phyloP scores from a whole-genome alignment of 1,140 invertebrate genomes.

The Leptonema lineaticorne region DNA sequence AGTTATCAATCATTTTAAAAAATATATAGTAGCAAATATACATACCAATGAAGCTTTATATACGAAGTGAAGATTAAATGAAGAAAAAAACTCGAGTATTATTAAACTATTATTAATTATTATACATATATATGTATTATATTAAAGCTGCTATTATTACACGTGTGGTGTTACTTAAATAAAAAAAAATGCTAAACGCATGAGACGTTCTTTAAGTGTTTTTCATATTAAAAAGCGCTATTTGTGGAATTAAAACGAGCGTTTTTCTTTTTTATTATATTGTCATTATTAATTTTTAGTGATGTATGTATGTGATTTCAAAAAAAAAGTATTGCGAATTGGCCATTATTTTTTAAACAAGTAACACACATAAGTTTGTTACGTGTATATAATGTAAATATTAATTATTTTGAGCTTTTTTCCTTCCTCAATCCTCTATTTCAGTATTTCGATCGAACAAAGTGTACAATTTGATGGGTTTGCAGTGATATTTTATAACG shows the following conservation, averaged over 20 bases:
- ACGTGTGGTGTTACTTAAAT: neutral
- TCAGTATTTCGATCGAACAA: too few relatives aligned
- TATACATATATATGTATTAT: too few relatives aligned
- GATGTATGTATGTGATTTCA: too few relatives aligned
- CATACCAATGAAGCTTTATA: conserved; percentile 22
- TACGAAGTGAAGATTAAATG: neutral
- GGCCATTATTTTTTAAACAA: conserved; percentile 12
- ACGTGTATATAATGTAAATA: conserved; percentile 1
- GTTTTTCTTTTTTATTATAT: neutral
- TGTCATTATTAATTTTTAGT: too few relatives aligned
- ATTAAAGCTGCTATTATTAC: neutral
- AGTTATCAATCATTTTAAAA: conserved; percentile 31
- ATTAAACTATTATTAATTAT: too few relatives aligned
- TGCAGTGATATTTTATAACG: too few relatives aligned
- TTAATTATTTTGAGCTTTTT: too few relatives aligned
- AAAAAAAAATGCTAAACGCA: neutral
- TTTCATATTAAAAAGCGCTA: neutral
- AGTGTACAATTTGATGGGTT: too few relatives aligned
- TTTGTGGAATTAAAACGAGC: neutral
- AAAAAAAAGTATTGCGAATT: neutral
- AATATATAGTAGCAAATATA: conserved; percentile 23
- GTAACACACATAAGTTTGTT: neutral
- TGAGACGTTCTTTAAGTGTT: conserved; percentile 14
- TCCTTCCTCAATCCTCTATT: too few relatives aligned
- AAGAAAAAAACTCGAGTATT: conserved; percentile 13